phyloP scores from a whole-genome alignment of 2,888 invertebrate species.

The Salpingus planirostris region DNA sequence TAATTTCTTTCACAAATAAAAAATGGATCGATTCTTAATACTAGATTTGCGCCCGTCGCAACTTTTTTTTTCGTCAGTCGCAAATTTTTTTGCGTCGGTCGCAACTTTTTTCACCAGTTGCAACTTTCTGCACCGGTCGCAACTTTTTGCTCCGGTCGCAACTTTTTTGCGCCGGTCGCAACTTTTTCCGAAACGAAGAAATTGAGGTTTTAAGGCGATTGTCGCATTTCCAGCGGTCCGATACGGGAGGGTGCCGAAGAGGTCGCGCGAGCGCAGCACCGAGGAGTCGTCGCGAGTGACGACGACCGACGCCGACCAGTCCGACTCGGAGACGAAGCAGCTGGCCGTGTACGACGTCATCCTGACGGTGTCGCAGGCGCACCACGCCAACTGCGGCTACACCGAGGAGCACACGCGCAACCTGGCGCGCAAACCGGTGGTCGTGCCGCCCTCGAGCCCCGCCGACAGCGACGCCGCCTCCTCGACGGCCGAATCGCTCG shows the following conservation, averaged over 20 bases:
- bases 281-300: slow-evolving; percentile 45
- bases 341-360: slow-evolving; percentile 71
- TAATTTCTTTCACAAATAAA: too few relatives aligned
- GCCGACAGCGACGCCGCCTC: slow-evolving; percentile 47
- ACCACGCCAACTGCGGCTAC: slow-evolving; percentile 80
- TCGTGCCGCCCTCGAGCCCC: slow-evolving; percentile 40
- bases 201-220: background rate
- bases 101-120: too few relatives aligned
- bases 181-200: background rate
- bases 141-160: too few relatives aligned
- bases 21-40: too few relatives aligned
- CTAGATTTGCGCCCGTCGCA: too few relatives aligned
- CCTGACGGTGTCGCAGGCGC: slow-evolving; percentile 71
- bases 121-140: too few relatives aligned
- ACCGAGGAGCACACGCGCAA: slow-evolving; percentile 74
- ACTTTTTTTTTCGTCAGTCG: too few relatives aligned
- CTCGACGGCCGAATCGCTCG: slow-evolving; percentile 30
- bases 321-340: slow-evolving; percentile 44
- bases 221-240: slow-evolving; percentile 70
- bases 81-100: too few relatives aligned
- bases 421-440: slow-evolving; percentile 60
- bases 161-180: too few relatives aligned
- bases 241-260: slow-evolving; percentile 93
- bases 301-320: slow-evolving; percentile 39
- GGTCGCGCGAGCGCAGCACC: slow-evolving; percentile 70